These are phyloP conservation scores for Eulemur coronatus DNA, from an alignment of 2,797 vertebrate genomes.

Conservation along the genomic window DNA sequence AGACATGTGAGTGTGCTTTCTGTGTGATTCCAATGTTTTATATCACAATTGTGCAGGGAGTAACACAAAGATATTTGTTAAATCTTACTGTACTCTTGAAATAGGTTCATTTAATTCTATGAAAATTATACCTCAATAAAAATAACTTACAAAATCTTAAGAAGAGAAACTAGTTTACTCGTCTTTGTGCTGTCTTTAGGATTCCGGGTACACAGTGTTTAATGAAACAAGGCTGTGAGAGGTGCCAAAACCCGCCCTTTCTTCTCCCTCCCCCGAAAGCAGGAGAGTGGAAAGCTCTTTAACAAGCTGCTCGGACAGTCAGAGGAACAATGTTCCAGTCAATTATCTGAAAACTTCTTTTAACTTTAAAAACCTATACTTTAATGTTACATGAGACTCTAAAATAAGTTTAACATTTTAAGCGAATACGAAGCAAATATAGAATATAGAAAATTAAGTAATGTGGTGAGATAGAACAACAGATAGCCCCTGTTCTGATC, in stretches of 20 bases:
- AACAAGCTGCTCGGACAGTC: not conserved
- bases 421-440: not conserved
- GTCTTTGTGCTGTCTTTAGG: not conserved
- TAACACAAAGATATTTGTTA: not conserved
- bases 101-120: not conserved
- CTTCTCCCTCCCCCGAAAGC: not conserved
- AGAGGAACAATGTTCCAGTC: not conserved
- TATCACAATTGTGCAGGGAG: not conserved
- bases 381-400: not conserved
- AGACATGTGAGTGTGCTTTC: not conserved
- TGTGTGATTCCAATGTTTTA: not conserved
- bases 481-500: not conserved
- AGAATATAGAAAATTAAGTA: not conserved
- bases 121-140: not conserved
- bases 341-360: not conserved
- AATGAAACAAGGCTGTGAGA: not conserved
- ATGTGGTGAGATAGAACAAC: not conserved
- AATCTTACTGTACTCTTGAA: not conserved
- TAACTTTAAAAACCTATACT: not conserved
- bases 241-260: rapidly evolving
- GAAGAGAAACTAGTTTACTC: not conserved
- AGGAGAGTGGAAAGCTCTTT: not conserved
- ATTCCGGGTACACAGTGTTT: not conserved
- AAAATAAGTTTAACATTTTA: not conserved
- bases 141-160: not conserved